Base-by-base conservation (phyloP, 2,797 vertebrate genomes). In the Odontamblyopus rebecca region DNA sequence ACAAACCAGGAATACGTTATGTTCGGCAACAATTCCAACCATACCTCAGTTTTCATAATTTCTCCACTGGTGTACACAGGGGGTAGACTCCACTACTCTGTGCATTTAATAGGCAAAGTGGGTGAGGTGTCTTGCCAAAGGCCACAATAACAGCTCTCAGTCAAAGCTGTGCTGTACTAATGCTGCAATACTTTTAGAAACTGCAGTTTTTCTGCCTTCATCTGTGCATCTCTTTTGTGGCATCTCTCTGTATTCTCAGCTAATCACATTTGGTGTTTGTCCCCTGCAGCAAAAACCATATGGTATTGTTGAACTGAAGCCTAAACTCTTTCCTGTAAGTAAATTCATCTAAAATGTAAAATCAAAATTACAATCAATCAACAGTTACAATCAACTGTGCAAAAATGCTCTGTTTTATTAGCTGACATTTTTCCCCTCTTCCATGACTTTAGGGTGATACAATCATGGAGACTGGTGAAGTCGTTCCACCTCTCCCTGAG, bases 241-340 rank as follows among this genome's bases (percentile, higher is more conserved):
- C 44, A 15, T 48, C 44, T 44, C 41, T 15, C 13, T 48, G 44
- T 48, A 16, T 16, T 48, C 44, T 63, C 19, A 41, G 26, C 23
- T 23, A 12, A 19, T 51, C 7, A 53, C 27, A 3, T 53, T 32
- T 51, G 26, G 53, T 76, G 0, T 7, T 62, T 86, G 26, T 83
- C 12, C 13, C n/a, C 51, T 75, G 76, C 93, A 98, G 96, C 12
- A 73, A 72, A 93, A 13, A 35, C 96, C 96, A 44, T 95, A 94
- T 84, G 92, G 84, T 54, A 85, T 96, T 32, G 92, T 96, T 78
- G 79, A 75, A 0, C 19, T 71, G 72, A 97, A 95, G 82, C 92
- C 89, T 68, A 92, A 7, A 75, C 80, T 98, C 74, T 96, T 93
- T 76, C 96, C 96, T 54, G 96, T 98, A 89, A 96, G 96, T 96